Percentiles rank a stretch among this genome's conserved stretches.
phyloP scores from a whole-genome alignment of 2,888 invertebrate species.

The Calameuta pallipes region DNA sequence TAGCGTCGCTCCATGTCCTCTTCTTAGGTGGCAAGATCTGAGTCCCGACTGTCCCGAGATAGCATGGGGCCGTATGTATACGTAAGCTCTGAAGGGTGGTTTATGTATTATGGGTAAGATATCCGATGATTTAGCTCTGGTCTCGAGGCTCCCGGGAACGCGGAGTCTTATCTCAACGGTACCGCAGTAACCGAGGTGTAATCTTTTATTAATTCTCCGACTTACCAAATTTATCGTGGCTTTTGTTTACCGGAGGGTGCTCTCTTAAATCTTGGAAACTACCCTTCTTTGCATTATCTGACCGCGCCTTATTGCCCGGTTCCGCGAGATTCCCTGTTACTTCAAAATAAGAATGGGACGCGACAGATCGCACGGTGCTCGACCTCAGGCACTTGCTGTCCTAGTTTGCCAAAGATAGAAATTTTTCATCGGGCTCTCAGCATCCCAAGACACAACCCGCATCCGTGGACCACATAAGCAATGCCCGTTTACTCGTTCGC shows the following conservation, averaged over 20 bases:
- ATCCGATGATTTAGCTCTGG: conserved; percentile 66
- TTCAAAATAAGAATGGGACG: no score
- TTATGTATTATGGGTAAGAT: conserved; percentile 66
- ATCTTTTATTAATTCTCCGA: conserved; percentile 67
- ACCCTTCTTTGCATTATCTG: conserved; percentile 37
- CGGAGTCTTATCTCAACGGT: conserved; percentile 29
- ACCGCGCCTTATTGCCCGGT: conserved; percentile 7
- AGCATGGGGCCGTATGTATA: conserved; percentile 41
- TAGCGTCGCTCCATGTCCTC: not conserved
- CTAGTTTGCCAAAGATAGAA: no score
- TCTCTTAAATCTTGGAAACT: conserved; percentile 55
- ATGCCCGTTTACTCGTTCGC: no score
- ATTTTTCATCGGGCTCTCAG: no score
- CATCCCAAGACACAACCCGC: no score
- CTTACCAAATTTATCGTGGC: conserved; percentile 65
- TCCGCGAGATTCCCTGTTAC: not conserved
- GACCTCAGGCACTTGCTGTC: no score
- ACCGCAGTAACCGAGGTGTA: conserved; percentile 60
- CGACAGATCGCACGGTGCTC: no score
- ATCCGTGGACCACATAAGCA: no score
- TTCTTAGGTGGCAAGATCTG: not conserved
- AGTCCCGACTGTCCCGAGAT: conserved; percentile 9
- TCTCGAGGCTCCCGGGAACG: conserved; percentile 45
- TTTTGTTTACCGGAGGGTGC: conserved; percentile 60
- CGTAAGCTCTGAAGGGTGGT: conserved; percentile 64